Conservation (phyloP, 2,888 invertebrate species). For the Scrobipalpa costella region DNA sequence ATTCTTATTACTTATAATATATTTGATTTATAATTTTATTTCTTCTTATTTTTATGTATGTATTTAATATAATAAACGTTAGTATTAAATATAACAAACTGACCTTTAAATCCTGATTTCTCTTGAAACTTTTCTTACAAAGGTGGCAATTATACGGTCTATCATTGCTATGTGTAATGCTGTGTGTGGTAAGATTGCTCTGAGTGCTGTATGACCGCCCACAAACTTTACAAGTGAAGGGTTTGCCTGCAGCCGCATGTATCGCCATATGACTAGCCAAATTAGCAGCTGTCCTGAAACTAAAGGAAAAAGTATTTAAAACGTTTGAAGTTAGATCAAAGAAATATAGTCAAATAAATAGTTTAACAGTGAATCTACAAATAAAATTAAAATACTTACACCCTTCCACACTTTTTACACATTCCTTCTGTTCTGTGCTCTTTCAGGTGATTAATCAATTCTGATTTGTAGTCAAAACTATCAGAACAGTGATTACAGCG, state of each 20-base stretch:
- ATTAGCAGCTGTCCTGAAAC: slow-evolving; percentile 84
- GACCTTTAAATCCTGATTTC: slow-evolving; percentile 88
- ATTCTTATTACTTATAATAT: too few relatives aligned
- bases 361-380: too few relatives aligned
- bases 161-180: slow-evolving; percentile 85
- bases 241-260: slow-evolving; percentile 49
- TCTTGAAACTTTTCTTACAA: slow-evolving; percentile 86
- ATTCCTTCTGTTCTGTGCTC: slow-evolving; percentile 82
- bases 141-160: slow-evolving; percentile 85
- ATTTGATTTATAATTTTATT: too few relatives aligned
- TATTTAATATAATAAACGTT: not conserved
- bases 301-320: slow-evolving; percentile 52
- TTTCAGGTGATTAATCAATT: slow-evolving; percentile 84
- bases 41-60: not conserved
- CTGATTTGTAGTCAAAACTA: slow-evolving; percentile 82
- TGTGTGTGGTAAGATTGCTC: slow-evolving; percentile 85
- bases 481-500: slow-evolving; percentile 83
- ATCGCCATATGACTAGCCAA: slow-evolving; percentile 82
- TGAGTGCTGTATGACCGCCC: slow-evolving; percentile 85
- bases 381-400: slow-evolving; percentile 74
- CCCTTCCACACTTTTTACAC: slow-evolving; percentile 84
- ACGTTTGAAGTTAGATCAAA: too few relatives aligned
- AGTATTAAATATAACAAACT: too few relatives aligned
- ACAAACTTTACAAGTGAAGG: slow-evolving; percentile 82
- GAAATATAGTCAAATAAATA: too few relatives aligned